A percentile compares a stretch with the other conserved stretches of the same genome.
Conservation (phyloP, 30 jellyfish, hydroid and myxozoan genomes). For the Cassiopea andromeda region DNA sequence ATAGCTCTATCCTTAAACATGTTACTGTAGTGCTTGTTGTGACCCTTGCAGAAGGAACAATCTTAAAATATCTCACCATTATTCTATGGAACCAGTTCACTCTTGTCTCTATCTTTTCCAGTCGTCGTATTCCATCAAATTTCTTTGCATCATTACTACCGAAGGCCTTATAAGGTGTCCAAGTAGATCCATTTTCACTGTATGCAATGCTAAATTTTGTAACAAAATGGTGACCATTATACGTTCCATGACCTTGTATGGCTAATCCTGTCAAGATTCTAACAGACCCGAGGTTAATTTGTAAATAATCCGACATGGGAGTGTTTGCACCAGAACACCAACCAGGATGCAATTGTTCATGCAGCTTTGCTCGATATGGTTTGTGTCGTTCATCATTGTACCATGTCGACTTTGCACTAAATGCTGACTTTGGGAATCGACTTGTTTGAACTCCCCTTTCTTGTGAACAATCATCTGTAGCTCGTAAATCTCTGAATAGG, state of each 20-base stretch:
- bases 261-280: constrained; percentile 48
- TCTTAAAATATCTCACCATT: constrained; percentile 25
- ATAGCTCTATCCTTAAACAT: constrained; percentile 55
- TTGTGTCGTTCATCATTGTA: background rate
- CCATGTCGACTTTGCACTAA: constrained; percentile 20
- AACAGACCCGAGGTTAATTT: constrained; percentile 36
- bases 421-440: constrained; percentile 33
- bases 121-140: constrained; percentile 1
- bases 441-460: constrained; percentile 55
- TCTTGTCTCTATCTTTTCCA: constrained; percentile 6
- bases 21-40: background rate
- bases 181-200: background rate
- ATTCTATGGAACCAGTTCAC: constrained; percentile 47
- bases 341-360: background rate
- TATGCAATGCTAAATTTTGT: background rate
- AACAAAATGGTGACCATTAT: background rate
- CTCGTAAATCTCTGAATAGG: constrained; percentile 21
- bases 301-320: constrained; percentile 35
- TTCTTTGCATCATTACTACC: background rate
- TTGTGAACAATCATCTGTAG: constrained; percentile 39
- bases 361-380: constrained; percentile 36
- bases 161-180: constrained; percentile 6
- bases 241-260: constrained; percentile 35
- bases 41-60: constrained; percentile 37
- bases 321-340: constrained; percentile 34